Conservation (phyloP, 2,888 invertebrate species). For the Melieria omissa region DNA sequence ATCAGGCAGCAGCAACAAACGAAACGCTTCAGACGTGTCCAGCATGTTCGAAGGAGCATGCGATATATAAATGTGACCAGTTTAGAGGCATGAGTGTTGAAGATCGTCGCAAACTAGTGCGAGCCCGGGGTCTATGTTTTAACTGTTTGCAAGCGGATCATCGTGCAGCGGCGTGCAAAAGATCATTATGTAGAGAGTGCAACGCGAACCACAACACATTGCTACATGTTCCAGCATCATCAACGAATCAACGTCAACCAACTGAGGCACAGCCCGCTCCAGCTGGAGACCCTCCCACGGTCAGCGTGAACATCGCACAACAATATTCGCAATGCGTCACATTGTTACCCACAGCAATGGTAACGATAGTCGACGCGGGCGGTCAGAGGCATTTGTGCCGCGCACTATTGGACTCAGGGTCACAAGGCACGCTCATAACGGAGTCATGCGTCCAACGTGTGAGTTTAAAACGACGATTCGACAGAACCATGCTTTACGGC, state of each 20-base stretch:
- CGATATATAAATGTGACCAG: slow-evolving; percentile 28
- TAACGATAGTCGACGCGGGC: slow-evolving; percentile 15
- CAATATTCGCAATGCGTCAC: neutral
- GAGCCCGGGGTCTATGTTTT: slow-evolving; percentile 26
- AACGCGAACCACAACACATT: slow-evolving; percentile 33
- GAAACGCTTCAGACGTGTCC: slow-evolving; percentile 18
- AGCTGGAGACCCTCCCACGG: neutral
- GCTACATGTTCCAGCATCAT: slow-evolving; percentile 16
- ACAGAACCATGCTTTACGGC: neutral
- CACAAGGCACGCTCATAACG: neutral
- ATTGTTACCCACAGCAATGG: slow-evolving; percentile 26
- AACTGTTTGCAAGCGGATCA: slow-evolving; percentile 36
- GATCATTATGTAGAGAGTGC: slow-evolving; percentile 26
- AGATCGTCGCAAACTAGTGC: slow-evolving; percentile 23
- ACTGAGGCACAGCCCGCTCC: neutral
- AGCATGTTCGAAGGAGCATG: slow-evolving; percentile 18
- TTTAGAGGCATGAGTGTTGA: slow-evolving; percentile 19
- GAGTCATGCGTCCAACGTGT: neutral
- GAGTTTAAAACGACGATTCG: no score
- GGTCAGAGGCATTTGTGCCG: slow-evolving; percentile 14
- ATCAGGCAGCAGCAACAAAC: no score
- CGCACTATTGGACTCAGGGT: no score
- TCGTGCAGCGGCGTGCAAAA: slow-evolving; percentile 29
- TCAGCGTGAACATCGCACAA: slow-evolving; percentile 3
- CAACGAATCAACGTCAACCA: neutral